Evolutionary conservation across 2,888 invertebrate species (phyloP), one percentile per base, ranked within the genome.

Genomic region (Augochlorella aurata): DNA sequence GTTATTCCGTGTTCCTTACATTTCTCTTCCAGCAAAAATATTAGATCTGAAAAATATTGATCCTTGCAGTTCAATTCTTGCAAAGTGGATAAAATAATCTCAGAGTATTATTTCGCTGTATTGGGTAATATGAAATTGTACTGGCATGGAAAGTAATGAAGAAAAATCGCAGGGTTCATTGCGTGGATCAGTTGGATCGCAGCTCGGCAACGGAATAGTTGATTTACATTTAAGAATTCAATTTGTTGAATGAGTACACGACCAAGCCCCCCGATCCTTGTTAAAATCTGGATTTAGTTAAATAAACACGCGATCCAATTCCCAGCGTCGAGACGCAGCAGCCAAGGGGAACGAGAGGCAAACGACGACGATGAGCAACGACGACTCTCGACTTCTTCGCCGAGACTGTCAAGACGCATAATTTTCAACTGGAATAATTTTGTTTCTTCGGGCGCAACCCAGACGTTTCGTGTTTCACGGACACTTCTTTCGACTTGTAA

Each of bases 371-470:
- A 21, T 29, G 24, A 12, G n/a, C 24, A n/a, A n/a, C 61, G 29
- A 61, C 61, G 29, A 16, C 29, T 61, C 29, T n/a, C 44, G 44
- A 18, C 29, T 44, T 49, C 63, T 73, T 65, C 44, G 74, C 44
- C 52, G 44, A 29, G 18, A 29, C 29, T 61, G 61, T 61, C 29
- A 16, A 49, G 49, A 61, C 65, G 65, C 10, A 50, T 73, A 65
- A 73, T 44, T 50, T 44, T 61, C 76, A 63, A 38, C 61, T 76
- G 21, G 52, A 52, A 50, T n/a, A 24, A 71, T 61, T 50, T 50
- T 44, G 76, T 76, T 63, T 63, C 71, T 50, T 71, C 49, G 1
- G 24, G 14, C 9, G 61, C 10, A 50, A 21, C 16, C 29, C 29
- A 61, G 29, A 61, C 18, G 61, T n/a, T 24, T 24, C 58, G 14